Evolutionary conservation across 2,113 vertebrate species (phyloP).

Genomic region (Petrocephalus zakoni): DNA sequence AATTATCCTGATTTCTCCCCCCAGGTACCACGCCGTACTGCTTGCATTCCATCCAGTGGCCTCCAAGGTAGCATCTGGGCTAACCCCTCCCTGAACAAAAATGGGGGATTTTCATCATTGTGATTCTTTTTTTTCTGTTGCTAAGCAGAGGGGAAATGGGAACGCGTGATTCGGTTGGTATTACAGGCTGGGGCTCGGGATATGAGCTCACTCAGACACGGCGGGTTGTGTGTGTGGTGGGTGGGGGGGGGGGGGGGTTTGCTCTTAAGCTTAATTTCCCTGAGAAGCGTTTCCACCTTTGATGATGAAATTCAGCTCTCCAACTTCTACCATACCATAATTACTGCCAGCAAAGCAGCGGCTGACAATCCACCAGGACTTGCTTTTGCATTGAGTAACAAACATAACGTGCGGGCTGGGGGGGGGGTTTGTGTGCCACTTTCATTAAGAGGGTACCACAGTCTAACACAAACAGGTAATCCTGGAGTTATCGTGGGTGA

Average conservation of each 20-base stretch:
- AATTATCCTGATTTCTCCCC: background rate
- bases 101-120: background rate
- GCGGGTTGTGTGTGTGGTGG: background rate
- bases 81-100: background rate
- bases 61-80: background rate
- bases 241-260: background rate
- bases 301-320: constrained; percentile 10
- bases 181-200: background rate
- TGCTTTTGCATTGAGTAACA: background rate
- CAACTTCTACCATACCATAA: background rate
- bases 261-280: constrained; percentile 3
- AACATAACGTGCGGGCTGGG: background rate
- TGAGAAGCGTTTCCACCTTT: constrained; percentile 16
- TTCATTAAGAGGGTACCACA: background rate
- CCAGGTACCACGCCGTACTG: background rate
- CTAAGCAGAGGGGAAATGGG: background rate
- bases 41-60: background rate
- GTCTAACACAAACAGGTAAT: constrained; percentile 17
- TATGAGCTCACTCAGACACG: constrained; percentile 7
- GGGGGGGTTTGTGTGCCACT: background rate
- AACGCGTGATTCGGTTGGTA: background rate
- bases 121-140: background rate
- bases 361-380: background rate
- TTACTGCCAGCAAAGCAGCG: constrained; percentile 1
- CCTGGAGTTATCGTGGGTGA: background rate